A percentile compares a stretch with the other conserved stretches of the same genome.
phyloP scores from a whole-genome alignment of 2,113 vertebrate species.

The Dasyurus viverrinus region DNA sequence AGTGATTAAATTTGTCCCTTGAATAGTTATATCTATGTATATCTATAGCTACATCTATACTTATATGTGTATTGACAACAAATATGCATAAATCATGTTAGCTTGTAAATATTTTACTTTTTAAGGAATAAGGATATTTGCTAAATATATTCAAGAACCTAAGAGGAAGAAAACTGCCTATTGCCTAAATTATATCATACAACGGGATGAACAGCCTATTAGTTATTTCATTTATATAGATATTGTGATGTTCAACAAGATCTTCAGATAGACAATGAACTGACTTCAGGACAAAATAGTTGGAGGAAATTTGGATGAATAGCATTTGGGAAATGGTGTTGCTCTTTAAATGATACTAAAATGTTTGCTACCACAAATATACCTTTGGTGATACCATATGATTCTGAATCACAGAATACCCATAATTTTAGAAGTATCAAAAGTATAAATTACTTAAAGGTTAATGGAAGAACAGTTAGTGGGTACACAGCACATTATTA shows the following conservation, averaged over 20 bases:
- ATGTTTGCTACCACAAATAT: not conserved
- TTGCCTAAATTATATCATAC: not conserved
- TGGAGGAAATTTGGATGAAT: not conserved
- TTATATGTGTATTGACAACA: not conserved
- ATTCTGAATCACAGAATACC: not conserved
- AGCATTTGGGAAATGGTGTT: not conserved
- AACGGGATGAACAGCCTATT: not conserved
- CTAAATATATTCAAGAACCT: not conserved
- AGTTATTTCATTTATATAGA: not conserved
- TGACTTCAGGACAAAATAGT: not conserved
- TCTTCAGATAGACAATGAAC: not conserved
- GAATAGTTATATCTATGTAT: not conserved
- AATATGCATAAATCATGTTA: not conserved
- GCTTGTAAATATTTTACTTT: not conserved
- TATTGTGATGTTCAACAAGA: not conserved
- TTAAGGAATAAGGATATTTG: not conserved
- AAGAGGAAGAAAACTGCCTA: not conserved
- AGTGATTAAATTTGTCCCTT: slow-evolving; percentile 1
- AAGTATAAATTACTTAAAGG: not conserved
- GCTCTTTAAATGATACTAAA: not conserved
- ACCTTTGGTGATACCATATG: not conserved
- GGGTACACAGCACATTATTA: not conserved
- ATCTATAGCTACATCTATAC: not conserved
- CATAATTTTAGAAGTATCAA: not conserved
- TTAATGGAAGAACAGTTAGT: not conserved